These are phyloP conservation scores for Numida meleagris DNA, from an alignment of 2,113 vertebrate species.

Conservation along the genomic window DNA sequence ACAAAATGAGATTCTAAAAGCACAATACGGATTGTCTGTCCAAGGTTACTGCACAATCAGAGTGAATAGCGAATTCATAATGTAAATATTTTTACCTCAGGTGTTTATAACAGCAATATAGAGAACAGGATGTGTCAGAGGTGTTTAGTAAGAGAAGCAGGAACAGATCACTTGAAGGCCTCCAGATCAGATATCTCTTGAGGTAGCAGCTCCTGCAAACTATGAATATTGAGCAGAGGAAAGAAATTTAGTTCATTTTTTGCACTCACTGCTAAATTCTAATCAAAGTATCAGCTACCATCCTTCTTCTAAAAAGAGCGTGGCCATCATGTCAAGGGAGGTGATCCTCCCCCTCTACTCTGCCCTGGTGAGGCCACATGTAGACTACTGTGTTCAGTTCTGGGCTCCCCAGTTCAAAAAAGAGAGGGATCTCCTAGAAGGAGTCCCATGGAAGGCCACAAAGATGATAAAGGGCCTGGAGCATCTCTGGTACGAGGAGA, in stretches of 20 bases:
- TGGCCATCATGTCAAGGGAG: no score
- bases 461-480: no score
- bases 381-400: no score
- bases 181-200: not conserved
- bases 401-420: no score
- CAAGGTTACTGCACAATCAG: slow-evolving; percentile 52
- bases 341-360: no score
- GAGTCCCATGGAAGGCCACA: no score
- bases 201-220: not conserved
- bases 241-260: not conserved
- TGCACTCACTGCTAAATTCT: not conserved
- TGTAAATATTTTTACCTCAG: slow-evolving; percentile 64
- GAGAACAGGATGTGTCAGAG: slow-evolving; percentile 41
- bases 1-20: not conserved
- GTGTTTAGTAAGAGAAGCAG: slow-evolving; percentile 20
- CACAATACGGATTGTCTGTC: slow-evolving; percentile 47
- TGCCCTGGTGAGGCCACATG: no score
- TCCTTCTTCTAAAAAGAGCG: not conserved
- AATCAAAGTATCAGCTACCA: not conserved
- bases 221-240: not conserved
- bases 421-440: no score
- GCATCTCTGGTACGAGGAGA: no score
- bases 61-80: slow-evolving; percentile 23
- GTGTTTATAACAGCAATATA: slow-evolving; percentile 42
- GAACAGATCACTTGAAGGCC: slow-evolving; percentile 1